Evolutionary conservation across 2,888 invertebrate genomes (phyloP), one percentile per base, ranked within the genome.

Genomic region (Amiota mariae): DNA sequence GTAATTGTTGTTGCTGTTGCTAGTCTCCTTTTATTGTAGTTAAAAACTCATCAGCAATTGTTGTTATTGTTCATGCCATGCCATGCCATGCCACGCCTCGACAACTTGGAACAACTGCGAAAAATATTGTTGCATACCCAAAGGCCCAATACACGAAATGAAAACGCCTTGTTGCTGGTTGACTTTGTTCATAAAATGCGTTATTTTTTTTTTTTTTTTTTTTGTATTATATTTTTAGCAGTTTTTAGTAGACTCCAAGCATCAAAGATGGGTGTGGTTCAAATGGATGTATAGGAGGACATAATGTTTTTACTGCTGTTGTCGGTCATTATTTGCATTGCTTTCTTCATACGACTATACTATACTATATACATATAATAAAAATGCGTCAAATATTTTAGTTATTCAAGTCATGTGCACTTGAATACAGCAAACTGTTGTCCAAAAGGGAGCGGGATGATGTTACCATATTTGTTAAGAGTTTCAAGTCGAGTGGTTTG

Each of bases 21-120:
- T 18, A 63, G 12, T 82, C 78, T 81, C 75, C 71, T 79, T 84
- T 85, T 83, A 86, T 82, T 77, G 85, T 82, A 81, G 83, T 83
- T 83, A 83, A 83, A 85, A 83, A 81, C 83, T 83, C 83, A 83
- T 83, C 83, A 83, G 80, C 67, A 54, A 36, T 20, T 6, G 59
- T 59, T 59, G 59, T 59, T 59, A 56, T 36, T 36, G 36, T 36
- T 56, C n/a, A n/a, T 56, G 56, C 56, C 9, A 56, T 56, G n/a
- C 18, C 18, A 56, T 56, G 11, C 10, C 36, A 15, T 64, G 36
- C 47, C 15, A 13, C 36, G n/a, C 46, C 36, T 8, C 64, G 11
- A 10, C 36, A 63, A 64, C 36, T 15, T 47, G 36, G 15, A 46
- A 36, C 8, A 64, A 10, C 36, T 68, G 51, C 36, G 51, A 74